Base-by-base conservation (phyloP, 2,113 vertebrate genomes). In the Takifugu bimaculatus region DNA sequence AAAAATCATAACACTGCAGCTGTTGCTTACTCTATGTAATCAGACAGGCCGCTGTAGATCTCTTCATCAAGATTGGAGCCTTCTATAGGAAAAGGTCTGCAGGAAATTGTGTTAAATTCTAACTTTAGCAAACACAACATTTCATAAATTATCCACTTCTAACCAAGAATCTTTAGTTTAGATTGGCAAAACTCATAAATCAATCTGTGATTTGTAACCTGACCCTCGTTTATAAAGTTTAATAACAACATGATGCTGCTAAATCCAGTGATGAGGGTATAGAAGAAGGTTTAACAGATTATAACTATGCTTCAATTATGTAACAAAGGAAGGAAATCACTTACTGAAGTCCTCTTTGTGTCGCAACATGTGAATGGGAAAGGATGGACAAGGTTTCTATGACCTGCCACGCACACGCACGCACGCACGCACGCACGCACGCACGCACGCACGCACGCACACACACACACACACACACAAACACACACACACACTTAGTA, bases 11-110 rank as follows among this genome's bases (percentile, higher is more conserved):
- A 39, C 35, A 11, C 1, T 12, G 5, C 35, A 7, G 58, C 48
- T 39, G 35, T 13, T 1, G 0, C 95, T 94, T 80, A 98, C 96
- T 98, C 95, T 0, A 97, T 97, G 84, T 94, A 89, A 79, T 97
- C 95, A 0, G 96, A 96, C 15, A 98, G 89, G 45, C 94, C 94
- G 0, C 87, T 96, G 87, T 97, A 98, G 78, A 96, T 87, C 44
- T 96, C 95, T 0, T 97, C 94, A 7, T 98, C 94, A 1, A 87
- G 76, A 45, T 89, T 25, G n/a, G 81, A 89, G 4, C 90, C 92
- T 26, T 92, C 93, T 0, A 89, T 85, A 32, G 94, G 94, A 81
- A 97, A 98, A 6, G 94, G 92, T 69, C 95, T 97, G 55, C 1
- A 68, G 32, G 45, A 29, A n/a, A 48, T 13, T 48, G 45, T 48